Conservation (phyloP, 2,888 invertebrate species). For the Ophion obscuratus region DNA sequence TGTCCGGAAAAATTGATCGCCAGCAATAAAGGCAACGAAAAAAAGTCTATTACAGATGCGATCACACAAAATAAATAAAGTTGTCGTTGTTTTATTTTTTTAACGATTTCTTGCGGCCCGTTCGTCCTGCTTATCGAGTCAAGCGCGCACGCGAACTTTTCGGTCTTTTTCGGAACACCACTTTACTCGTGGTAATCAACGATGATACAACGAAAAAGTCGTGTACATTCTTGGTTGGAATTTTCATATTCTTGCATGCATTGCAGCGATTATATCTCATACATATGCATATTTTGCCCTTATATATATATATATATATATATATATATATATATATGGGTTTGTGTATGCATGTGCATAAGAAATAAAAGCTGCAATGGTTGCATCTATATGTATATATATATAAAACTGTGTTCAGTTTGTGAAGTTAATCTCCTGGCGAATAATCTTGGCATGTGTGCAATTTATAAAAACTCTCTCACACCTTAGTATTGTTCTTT, state of each 20-base stretch:
- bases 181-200: slow-evolving; percentile 6
- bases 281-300: slow-evolving; percentile 35
- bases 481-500: slow-evolving; percentile 56
- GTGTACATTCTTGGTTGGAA: slow-evolving; percentile 23
- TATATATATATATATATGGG: too few relatives aligned
- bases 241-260: slow-evolving; percentile 31
- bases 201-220: slow-evolving; percentile 40
- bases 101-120: background rate
- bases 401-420: too few relatives aligned
- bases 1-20: background rate
- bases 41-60: background rate
- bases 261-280: slow-evolving; percentile 44
- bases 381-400: too few relatives aligned
- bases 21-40: background rate
- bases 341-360: background rate
- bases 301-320: background rate
- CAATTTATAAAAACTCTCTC: slow-evolving; percentile 48
- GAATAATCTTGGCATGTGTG: slow-evolving; percentile 34
- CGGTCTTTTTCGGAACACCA: background rate
- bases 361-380: too few relatives aligned
- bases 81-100: background rate
- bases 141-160: background rate
- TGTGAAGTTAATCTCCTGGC: slow-evolving; percentile 37
- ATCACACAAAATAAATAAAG: background rate
- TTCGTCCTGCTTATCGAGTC: background rate